phyloP scores from a whole-genome alignment of 2,797 vertebrate species.

The Pitangus sulphuratus region DNA sequence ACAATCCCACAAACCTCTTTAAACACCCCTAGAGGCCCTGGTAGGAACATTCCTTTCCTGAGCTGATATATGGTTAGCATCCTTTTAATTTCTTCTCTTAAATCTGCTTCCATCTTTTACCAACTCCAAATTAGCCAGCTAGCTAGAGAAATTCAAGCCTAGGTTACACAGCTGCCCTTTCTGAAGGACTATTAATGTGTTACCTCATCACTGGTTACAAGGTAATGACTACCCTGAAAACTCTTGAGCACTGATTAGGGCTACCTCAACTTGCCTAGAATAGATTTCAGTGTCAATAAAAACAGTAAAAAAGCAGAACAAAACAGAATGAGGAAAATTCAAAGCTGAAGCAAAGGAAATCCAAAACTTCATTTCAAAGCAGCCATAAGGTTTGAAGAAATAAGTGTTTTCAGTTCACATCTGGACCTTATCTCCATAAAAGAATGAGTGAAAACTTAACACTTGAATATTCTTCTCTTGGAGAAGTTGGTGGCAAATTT shows the following conservation, averaged over 20 bases:
- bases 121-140: neutral
- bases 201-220: neutral
- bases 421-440: neutral
- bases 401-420: neutral
- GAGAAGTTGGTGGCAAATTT: neutral
- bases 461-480: neutral
- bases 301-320: neutral
- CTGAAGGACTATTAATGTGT: neutral
- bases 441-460: neutral
- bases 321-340: neutral
- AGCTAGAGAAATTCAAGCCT: neutral
- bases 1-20: neutral
- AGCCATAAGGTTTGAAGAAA: neutral
- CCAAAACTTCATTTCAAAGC: neutral
- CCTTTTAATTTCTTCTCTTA: neutral
- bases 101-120: neutral
- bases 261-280: neutral
- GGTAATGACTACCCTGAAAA: neutral
- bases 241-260: neutral
- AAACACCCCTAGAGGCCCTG: neutral
- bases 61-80: neutral
- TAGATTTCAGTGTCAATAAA: neutral
- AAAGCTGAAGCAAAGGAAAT: neutral
- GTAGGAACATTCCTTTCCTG: neutral
- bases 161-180: neutral